A percentile compares a stretch with the other conserved stretches of the same genome.
Conservation (phyloP, 2,113 vertebrate species). For the Corythornis madagascariensis region DNA sequence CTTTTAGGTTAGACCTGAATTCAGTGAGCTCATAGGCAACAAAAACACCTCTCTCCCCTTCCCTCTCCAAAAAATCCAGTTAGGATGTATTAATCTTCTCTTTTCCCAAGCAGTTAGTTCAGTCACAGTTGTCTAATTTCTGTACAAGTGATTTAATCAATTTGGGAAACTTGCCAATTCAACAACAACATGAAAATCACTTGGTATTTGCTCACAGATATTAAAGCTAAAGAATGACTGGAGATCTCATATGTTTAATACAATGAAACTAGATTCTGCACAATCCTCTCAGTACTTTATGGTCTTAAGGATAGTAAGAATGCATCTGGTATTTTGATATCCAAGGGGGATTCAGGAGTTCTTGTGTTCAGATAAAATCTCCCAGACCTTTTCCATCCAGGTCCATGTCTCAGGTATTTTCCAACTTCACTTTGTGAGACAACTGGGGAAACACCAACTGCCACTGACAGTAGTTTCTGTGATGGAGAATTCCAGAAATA, state of each 20-base stretch:
- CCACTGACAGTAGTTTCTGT: background rate
- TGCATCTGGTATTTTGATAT: background rate
- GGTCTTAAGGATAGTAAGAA: background rate
- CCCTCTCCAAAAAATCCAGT: accelerated
- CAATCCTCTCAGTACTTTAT: background rate
- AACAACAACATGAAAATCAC: background rate
- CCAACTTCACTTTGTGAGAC: background rate
- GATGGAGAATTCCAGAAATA: background rate
- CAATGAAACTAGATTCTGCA: background rate
- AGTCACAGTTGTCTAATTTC: background rate
- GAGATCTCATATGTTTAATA: background rate
- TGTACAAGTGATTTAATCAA: background rate
- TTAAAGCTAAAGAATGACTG: background rate
- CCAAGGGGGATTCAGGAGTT: background rate
- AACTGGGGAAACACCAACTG: background rate
- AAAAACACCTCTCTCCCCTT: accelerated
- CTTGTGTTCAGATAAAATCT: background rate
- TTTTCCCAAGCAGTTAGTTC: background rate
- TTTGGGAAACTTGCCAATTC: background rate
- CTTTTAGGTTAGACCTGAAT: background rate
- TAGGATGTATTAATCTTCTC: background rate
- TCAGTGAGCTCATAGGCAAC: background rate
- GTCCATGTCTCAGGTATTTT: background rate
- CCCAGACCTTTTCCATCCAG: background rate
- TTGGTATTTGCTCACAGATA: background rate